Evolutionary conservation across 2,113 vertebrate species (phyloP).

Genomic region (Syrrhaptes paradoxus): DNA sequence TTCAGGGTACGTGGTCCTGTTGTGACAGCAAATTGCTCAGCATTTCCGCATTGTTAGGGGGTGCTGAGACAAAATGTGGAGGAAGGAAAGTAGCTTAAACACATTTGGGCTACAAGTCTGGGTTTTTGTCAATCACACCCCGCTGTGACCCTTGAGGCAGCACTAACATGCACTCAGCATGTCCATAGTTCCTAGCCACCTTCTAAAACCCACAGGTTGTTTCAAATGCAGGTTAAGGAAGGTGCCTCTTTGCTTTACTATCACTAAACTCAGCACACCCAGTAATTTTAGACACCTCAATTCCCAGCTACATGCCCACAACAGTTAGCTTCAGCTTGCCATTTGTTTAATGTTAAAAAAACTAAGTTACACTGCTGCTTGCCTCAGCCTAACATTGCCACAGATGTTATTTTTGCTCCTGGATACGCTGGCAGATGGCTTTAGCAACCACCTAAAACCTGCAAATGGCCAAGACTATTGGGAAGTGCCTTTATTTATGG

Average conservation of each 20-base stretch:
- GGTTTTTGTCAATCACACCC: background rate
- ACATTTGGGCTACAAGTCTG: background rate
- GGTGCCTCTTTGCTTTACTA: background rate
- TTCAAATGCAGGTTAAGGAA: background rate
- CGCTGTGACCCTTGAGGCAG: background rate
- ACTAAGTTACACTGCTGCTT: background rate
- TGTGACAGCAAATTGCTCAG: fast-evolving
- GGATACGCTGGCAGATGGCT: background rate
- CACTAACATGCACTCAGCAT: background rate
- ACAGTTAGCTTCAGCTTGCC: background rate
- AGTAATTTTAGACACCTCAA: background rate
- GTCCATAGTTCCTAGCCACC: background rate
- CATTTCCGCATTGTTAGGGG: background rate
- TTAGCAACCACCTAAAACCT: background rate
- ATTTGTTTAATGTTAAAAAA: background rate
- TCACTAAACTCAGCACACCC: background rate
- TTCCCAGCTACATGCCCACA: background rate
- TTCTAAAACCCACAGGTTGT: background rate
- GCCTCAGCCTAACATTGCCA: background rate
- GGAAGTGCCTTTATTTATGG: background rate
- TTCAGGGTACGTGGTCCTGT: background rate
- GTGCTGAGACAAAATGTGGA: background rate
- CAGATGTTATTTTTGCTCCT: background rate
- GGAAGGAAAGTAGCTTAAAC: background rate
- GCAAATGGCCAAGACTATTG: background rate